Conservation (phyloP, 2,888 invertebrate genomes). For the Metallyticus violacea region DNA sequence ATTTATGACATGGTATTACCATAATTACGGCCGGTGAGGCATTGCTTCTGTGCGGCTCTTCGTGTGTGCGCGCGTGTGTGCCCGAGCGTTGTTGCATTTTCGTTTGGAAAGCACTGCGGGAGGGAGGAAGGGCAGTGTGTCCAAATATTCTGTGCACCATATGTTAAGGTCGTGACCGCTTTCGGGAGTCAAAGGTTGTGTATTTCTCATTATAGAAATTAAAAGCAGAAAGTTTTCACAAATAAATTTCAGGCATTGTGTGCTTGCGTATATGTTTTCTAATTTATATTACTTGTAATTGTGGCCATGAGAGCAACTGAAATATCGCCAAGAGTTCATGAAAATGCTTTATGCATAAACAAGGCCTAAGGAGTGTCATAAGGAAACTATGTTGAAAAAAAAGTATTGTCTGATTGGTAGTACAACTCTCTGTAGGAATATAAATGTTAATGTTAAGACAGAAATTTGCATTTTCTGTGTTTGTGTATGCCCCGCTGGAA, state of each 20-base stretch:
- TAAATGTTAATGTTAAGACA: too few species aligned
- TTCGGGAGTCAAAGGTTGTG: neutral
- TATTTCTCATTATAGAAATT: neutral
- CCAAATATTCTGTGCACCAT: neutral
- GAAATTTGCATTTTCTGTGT: too few species aligned
- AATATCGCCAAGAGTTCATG: neutral
- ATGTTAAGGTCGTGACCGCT: slow-evolving; percentile 1
- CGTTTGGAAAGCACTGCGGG: neutral
- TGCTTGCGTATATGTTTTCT: neutral
- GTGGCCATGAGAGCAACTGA: neutral
- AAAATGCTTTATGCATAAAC: neutral
- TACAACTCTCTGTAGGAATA: too few species aligned
- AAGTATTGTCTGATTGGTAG: too few species aligned
- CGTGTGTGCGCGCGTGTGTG: neutral
- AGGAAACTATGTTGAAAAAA: too few species aligned
- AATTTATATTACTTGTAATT: neutral
- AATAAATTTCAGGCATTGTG: neutral
- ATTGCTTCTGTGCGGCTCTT: neutral
- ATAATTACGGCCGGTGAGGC: slow-evolving; percentile 25
- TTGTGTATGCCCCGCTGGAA: too few species aligned
- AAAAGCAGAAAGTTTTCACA: neutral
- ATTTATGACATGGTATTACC: slow-evolving; percentile 27
- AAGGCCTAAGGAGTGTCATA: neutral
- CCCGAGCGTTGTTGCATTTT: neutral
- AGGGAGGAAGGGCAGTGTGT: neutral